phyloP scores from a whole-genome alignment of 2,888 invertebrate genomes.

The Lycocerus yunnanus region DNA sequence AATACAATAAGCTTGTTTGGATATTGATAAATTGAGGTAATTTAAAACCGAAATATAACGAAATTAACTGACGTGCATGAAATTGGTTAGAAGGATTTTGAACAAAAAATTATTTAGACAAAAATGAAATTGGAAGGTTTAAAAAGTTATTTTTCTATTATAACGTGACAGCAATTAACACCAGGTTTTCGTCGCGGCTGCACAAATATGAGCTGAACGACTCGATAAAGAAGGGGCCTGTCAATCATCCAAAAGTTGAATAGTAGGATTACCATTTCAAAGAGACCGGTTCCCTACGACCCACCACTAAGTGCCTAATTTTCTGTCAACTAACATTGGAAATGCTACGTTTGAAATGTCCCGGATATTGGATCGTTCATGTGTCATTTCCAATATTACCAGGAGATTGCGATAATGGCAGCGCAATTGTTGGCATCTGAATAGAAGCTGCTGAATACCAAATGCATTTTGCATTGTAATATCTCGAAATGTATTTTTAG shows the following conservation, averaged over 20 bases:
- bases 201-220: constrained; percentile 40
- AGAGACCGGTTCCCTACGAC: constrained; percentile 46
- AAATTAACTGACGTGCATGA: background rate
- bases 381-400: constrained; percentile 50
- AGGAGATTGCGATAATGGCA: constrained; percentile 44
- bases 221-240: constrained; percentile 46
- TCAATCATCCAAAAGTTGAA: constrained; percentile 50
- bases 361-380: constrained; percentile 51
- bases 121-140: background rate
- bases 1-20: background rate
- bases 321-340: constrained; percentile 51
- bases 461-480: constrained; percentile 44
- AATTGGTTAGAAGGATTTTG: background rate
- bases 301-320: constrained; percentile 54
- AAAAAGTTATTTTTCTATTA: constrained; percentile 19
- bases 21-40: background rate
- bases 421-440: constrained; percentile 42
- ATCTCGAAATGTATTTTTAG: constrained; percentile 40
- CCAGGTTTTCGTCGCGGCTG: constrained; percentile 38
- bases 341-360: constrained; percentile 44
- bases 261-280: constrained; percentile 52
- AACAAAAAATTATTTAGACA: background rate
- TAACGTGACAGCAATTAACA: constrained; percentile 45
- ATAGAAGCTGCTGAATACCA: constrained; percentile 39
- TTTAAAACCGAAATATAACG: background rate